Evolutionary conservation across 1,140 invertebrate species (phyloP).

Genomic region (Megalopta genalis): DNA sequence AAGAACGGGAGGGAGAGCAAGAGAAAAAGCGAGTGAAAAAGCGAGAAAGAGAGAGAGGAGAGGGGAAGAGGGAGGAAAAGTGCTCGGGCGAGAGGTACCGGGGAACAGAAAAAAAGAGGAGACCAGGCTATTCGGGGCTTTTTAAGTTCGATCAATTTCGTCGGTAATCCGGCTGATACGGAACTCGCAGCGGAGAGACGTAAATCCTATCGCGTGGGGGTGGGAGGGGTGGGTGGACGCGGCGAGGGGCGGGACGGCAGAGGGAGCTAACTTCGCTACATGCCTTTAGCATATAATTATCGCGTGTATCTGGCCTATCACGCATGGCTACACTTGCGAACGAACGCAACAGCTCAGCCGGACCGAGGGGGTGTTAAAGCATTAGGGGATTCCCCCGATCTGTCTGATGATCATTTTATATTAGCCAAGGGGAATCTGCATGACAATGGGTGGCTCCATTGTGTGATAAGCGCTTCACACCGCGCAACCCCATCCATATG

Average conservation of each 20-base stretch:
- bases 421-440: slow-evolving; percentile 71
- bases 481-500: slow-evolving; percentile 66
- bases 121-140: no score
- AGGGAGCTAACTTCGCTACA: slow-evolving; percentile 14
- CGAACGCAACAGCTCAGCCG: slow-evolving; percentile 58
- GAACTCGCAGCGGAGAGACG: slow-evolving; percentile 14
- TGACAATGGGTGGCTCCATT: slow-evolving; percentile 67
- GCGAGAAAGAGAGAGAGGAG: neutral
- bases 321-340: slow-evolving; percentile 59
- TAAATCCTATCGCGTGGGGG: slow-evolving; percentile 18
- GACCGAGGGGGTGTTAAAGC: slow-evolving; percentile 57
- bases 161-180: slow-evolving; percentile 24
- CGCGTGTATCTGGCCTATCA: slow-evolving; percentile 45
- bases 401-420: slow-evolving; percentile 72
- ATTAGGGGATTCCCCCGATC: slow-evolving; percentile 69
- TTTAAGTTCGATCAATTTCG: slow-evolving; percentile 24
- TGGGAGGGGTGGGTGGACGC: neutral
- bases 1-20: neutral
- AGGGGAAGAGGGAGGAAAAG: neutral
- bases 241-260: neutral
- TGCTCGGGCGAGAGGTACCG: neutral
- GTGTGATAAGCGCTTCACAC: slow-evolving; percentile 69
- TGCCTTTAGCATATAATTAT: slow-evolving; percentile 52
- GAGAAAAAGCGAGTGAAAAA: neutral
- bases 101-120: neutral